phyloP scores from a whole-genome alignment of 2,888 invertebrate species.

The Tineola bisselliella region DNA sequence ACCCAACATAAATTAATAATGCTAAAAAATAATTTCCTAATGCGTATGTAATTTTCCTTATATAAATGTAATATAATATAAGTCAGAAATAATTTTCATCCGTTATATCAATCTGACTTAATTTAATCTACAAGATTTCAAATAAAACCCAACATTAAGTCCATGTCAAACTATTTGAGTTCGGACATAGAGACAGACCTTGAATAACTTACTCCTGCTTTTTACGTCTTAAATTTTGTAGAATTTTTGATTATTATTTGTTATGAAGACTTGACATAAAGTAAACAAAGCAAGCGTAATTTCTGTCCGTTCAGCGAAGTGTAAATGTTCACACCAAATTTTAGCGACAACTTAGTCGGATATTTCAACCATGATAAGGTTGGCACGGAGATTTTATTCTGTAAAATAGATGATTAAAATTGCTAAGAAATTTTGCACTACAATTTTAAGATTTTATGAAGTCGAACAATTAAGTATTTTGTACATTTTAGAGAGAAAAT shows the following conservation, averaged over 20 bases:
- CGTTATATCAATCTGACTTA: too few relatives aligned
- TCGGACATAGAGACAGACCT: neutral
- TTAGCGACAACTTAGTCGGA: neutral
- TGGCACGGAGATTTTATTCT: neutral
- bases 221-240: neutral
- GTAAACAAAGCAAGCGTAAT: neutral
- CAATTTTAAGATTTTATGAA: too few relatives aligned
- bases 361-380: neutral
- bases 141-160: neutral
- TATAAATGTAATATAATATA: neutral
- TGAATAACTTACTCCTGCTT: too few relatives aligned
- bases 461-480: neutral
- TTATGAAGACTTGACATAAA: neutral
- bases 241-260: neutral
- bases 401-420: too few relatives aligned
- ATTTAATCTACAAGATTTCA: too few relatives aligned
- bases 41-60: conserved; percentile 2
- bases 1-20: neutral
- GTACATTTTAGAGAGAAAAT: too few relatives aligned
- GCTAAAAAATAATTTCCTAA: neutral
- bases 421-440: too few relatives aligned
- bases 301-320: conserved; percentile 3
- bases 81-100: too few relatives aligned
- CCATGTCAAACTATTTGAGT: neutral
- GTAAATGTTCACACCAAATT: neutral